Evolutionary conservation across 2,113 vertebrate species (phyloP).

Genomic region (Cygnus buccinator): DNA sequence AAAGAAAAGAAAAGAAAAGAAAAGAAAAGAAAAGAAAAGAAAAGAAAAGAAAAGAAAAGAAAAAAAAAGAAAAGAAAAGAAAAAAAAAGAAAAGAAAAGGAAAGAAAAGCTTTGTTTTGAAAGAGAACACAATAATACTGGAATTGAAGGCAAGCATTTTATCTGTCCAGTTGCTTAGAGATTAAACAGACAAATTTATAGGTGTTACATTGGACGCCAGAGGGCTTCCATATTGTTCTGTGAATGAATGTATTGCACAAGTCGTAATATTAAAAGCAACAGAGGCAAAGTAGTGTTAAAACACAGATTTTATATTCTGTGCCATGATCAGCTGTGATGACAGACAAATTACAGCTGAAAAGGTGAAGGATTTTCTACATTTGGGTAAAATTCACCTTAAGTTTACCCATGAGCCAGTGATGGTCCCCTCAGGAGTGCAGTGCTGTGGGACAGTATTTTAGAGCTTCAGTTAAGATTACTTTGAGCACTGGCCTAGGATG

Average conservation of each 20-base stretch:
- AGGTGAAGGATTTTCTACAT: neutral
- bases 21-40: too few species aligned
- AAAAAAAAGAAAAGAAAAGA: too few species aligned
- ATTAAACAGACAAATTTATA: slow-evolving; percentile 42
- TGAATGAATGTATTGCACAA: neutral
- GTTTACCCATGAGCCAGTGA: neutral
- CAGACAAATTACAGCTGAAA: slow-evolving; percentile 1
- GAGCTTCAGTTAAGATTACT: neutral
- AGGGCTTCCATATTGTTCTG: slow-evolving; percentile 37
- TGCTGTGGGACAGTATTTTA: neutral
- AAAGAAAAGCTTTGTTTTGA: neutral
- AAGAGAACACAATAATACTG: neutral
- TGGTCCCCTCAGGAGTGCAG: neutral
- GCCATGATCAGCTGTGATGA: neutral
- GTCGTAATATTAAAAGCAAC: neutral
- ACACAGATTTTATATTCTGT: neutral
- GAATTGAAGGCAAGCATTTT: slow-evolving; percentile 31
- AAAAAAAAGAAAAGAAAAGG: too few species aligned
- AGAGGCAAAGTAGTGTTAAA: neutral
- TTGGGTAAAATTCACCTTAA: neutral
- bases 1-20: neutral
- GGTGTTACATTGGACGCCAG: slow-evolving; percentile 42
- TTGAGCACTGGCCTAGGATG: neutral
- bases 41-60: too few species aligned
- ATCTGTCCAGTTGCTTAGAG: slow-evolving; percentile 19